Conservation (phyloP, 2,113 vertebrate species). For the Aix galericulata region DNA sequence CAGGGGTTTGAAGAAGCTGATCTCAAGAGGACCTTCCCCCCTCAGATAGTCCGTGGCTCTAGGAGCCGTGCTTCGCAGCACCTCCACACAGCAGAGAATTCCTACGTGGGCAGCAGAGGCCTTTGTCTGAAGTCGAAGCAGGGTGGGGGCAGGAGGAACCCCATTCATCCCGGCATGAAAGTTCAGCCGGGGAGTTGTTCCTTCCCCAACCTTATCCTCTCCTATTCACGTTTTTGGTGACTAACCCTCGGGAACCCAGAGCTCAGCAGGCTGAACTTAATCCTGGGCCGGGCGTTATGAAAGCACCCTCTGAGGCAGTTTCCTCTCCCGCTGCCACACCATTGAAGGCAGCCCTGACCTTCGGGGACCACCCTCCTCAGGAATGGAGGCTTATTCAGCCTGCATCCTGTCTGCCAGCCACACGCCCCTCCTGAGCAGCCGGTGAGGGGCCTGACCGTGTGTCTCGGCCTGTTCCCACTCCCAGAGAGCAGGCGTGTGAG, state of each 20-base stretch:
- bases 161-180: not conserved
- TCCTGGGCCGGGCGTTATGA: constrained; percentile 20
- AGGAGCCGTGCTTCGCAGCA: not conserved
- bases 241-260: constrained; percentile 5
- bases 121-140: constrained; percentile 7
- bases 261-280: constrained; percentile 16
- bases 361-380: constrained; percentile 52
- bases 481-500: not conserved
- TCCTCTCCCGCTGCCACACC: constrained; percentile 50
- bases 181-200: constrained; percentile 26
- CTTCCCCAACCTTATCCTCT: constrained; percentile 5
- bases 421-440: not conserved
- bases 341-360: constrained; percentile 68
- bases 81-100: not conserved
- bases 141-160: not conserved
- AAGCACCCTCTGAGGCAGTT: constrained; percentile 52
- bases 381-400: constrained; percentile 62
- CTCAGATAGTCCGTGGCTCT: not conserved
- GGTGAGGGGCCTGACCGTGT: not conserved
- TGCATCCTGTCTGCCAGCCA: constrained; percentile 61
- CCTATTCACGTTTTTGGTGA: constrained; percentile 35
- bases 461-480: not conserved
- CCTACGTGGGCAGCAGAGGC: not conserved
- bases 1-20: not conserved
- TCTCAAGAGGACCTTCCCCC: not conserved